Evolutionary conservation across 2,113 vertebrate genomes (phyloP).

Genomic region (Salminus brasiliensis): DNA sequence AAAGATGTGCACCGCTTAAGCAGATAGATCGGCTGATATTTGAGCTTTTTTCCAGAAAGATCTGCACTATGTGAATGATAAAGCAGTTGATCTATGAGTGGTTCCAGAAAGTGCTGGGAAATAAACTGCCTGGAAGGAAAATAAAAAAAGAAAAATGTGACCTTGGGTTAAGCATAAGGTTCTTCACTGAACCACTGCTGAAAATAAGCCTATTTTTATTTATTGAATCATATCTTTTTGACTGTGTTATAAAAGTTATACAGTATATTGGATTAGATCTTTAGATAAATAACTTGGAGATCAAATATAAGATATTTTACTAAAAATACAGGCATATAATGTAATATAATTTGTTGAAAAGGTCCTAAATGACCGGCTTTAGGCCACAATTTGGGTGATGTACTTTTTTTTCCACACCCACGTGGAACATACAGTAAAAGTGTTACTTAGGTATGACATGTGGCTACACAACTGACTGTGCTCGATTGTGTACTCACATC

Average conservation of each 20-base stretch:
- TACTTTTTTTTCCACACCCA: slow-evolving; percentile 3
- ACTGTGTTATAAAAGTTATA: no score
- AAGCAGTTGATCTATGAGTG: not conserved
- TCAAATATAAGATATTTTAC: no score
- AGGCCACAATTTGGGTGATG: not conserved
- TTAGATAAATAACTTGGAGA: no score
- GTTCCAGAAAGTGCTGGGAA: not conserved
- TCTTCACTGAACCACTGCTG: no score
- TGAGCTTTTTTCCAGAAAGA: not conserved
- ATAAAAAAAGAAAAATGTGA: not conserved
- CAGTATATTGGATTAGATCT: no score
- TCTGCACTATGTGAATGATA: not conserved
- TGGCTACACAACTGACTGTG: not conserved
- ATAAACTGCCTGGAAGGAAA: not conserved
- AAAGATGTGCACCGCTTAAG: not conserved
- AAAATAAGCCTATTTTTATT: no score
- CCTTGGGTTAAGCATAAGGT: no score
- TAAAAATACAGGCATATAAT: no score
- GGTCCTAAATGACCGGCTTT: no score
- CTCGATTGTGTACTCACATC: not conserved
- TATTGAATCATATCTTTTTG: no score
- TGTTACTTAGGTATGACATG: no score
- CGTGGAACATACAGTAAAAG: not conserved
- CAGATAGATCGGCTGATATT: not conserved
- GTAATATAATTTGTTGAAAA: no score